These are phyloP conservation scores for Cyprinodon diabolis DNA, from an alignment of 2,797 vertebrate genomes.

Conservation along the genomic window DNA sequence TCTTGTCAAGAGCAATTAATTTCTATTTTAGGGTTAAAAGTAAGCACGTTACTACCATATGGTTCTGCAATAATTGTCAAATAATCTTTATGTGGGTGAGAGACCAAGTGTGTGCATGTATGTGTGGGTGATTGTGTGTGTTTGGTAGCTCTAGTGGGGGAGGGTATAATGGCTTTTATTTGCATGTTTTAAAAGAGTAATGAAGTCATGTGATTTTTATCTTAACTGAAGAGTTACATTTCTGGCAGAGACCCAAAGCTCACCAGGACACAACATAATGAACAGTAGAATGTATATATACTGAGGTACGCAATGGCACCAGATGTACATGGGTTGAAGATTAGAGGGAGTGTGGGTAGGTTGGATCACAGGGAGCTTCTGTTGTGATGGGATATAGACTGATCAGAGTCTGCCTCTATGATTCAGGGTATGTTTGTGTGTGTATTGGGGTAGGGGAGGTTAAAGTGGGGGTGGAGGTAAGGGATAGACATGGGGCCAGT, in stretches of 20 bases:
- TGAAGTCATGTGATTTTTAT: conserved; percentile 99
- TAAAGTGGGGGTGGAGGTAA: no score
- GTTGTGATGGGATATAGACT: conserved; percentile 69
- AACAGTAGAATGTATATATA: conserved; percentile 81
- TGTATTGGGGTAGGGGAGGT: conserved; percentile 16
- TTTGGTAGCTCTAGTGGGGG: conserved; percentile 37
- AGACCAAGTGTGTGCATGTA: conserved; percentile 10
- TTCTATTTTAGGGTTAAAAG: conserved; percentile 94
- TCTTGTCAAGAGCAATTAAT: conserved; percentile 96
- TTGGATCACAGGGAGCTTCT: conserved; percentile 73
- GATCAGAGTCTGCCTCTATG: conserved; percentile 47
- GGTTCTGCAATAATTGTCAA: conserved; percentile 85
- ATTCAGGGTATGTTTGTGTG: conserved; percentile 61
- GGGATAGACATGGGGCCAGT: not conserved
- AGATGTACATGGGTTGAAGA: conserved; percentile 83
- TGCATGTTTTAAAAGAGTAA: conserved; percentile 99
- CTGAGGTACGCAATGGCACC: conserved; percentile 85
- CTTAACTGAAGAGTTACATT: conserved; percentile 97
- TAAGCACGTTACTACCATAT: conserved; percentile 77
- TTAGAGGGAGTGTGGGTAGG: conserved; percentile 59
- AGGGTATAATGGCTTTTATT: conserved; percentile 93
- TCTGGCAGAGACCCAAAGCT: conserved; percentile 86
- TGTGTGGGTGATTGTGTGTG: conserved; percentile 17
- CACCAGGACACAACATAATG: conserved; percentile 84
- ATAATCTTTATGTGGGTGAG: conserved; percentile 88